Conservation (phyloP, 2,797 vertebrate species). For the Alfaro cultratus region DNA sequence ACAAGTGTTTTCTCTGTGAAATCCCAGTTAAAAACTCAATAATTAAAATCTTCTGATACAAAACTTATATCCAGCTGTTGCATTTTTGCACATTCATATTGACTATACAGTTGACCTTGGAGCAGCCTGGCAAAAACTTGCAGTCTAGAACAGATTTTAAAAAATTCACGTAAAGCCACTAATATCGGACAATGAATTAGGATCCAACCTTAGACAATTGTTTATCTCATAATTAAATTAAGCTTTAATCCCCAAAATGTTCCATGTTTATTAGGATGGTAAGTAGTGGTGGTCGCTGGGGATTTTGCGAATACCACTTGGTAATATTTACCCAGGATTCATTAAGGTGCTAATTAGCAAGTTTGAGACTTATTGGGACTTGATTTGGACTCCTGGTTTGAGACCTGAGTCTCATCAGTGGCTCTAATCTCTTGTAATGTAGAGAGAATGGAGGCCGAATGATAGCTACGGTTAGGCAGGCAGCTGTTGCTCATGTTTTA, state of each 20-base stretch:
- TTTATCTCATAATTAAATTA: too few species aligned
- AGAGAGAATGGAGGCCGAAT: background rate
- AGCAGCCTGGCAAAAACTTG: too few species aligned
- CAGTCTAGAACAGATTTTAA: background rate
- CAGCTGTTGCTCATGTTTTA: background rate
- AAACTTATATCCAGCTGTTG: background rate
- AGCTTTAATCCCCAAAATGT: too few species aligned
- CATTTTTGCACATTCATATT: too few species aligned
- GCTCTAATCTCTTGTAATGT: background rate
- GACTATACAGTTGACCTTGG: too few species aligned
- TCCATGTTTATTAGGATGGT: too few species aligned
- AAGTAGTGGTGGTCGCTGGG: too few species aligned
- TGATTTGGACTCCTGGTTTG: background rate
- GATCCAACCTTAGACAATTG: too few species aligned
- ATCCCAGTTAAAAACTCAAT: background rate
- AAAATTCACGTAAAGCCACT: background rate
- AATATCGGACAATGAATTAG: background rate
- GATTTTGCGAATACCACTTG: too few species aligned
- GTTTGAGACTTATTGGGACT: background rate
- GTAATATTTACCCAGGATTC: too few species aligned
- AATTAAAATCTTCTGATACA: background rate
- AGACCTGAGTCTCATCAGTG: background rate
- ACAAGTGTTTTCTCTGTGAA: background rate
- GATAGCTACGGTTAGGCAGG: background rate
- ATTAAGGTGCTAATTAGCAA: too few species aligned